Conservation (phyloP, 2,113 vertebrate species). For the chimpanzee (Pan troglodytes) region NHGRI_mPanTro3-v2.1_pri NC_072404.2:157195001-157195500, state of each 20-base stretch:
- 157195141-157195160: background rate
- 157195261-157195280: background rate
- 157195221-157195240: background rate
- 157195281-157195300: constrained; percentile 26
- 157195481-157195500: background rate
- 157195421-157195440: background rate
- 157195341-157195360: background rate
- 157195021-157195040: constrained; percentile 74
- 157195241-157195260: constrained; percentile 24
- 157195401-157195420: background rate
- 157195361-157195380: constrained; percentile 49
- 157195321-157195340: background rate
- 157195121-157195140: background rate
- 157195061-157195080: constrained; percentile 66
- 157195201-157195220: background rate
- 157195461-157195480: constrained; percentile 23
- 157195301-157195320: background rate
- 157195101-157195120: constrained; percentile 58
- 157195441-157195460: background rate
- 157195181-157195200: background rate
- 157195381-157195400: background rate
- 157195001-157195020: constrained; percentile 78
- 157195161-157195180: background rate
- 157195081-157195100: background rate
- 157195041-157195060: constrained; percentile 73